Conservation (phyloP, 1,140 invertebrate genomes). For the Lucilia cuprina region DNA sequence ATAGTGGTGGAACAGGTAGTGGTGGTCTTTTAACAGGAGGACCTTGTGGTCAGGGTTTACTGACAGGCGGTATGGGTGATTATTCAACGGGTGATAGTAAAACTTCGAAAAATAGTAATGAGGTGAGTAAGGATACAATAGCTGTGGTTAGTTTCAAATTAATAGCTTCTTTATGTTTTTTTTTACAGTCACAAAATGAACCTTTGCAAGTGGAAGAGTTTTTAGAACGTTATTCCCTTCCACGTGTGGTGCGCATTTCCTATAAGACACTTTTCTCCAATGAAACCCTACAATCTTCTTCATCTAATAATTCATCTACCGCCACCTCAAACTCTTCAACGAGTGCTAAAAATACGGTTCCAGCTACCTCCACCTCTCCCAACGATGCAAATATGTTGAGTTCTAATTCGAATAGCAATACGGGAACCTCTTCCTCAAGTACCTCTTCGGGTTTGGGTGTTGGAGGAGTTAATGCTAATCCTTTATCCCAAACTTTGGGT, state of each 20-base stretch:
- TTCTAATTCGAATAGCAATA: constrained; percentile 25
- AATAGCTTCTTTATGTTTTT: not conserved
- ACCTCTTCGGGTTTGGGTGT: constrained; percentile 32
- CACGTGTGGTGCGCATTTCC: constrained; percentile 65
- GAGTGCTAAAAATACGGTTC: constrained; percentile 40
- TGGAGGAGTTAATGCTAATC: not conserved
- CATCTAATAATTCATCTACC: constrained; percentile 59
- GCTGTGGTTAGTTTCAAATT: no score
- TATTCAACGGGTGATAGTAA: constrained; percentile 62
- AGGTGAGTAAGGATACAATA: constrained; percentile 44
- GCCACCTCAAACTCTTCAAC: constrained; percentile 52
- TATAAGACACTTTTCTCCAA: constrained; percentile 51
- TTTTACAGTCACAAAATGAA: constrained; percentile 48
- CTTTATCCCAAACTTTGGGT: constrained; percentile 24
- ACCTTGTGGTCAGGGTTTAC: not conserved
- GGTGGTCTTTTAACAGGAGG: not conserved
- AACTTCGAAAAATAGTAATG: constrained; percentile 54
- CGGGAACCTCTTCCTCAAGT: constrained; percentile 48
- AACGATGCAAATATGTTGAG: constrained; percentile 11
- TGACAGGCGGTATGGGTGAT: constrained; percentile 41
- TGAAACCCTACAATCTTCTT: constrained; percentile 60
- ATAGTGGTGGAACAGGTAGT: constrained; percentile 45
- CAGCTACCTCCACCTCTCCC: not conserved
- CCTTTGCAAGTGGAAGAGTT: constrained; percentile 62
- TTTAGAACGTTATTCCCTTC: constrained; percentile 67